phyloP scores from a whole-genome alignment of 2,113 vertebrate genomes.

The Trichomycterus rosablanca region DNA sequence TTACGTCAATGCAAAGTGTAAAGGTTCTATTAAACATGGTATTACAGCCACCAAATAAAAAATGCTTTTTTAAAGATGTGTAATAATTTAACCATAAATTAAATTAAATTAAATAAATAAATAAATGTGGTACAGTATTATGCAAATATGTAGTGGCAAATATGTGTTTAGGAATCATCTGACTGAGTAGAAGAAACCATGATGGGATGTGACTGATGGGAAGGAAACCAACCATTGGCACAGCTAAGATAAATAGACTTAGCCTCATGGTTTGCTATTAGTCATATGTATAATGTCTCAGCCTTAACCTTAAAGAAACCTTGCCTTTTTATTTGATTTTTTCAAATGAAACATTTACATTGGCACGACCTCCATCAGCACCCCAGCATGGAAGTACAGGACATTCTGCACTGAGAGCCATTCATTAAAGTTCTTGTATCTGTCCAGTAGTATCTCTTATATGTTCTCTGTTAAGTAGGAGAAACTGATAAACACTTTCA shows the following conservation, averaged over 20 bases:
- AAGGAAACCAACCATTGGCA: too few species aligned
- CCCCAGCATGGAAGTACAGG: background rate
- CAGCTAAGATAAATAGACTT: background rate
- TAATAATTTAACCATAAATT: too few species aligned
- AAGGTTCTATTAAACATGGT: too few species aligned
- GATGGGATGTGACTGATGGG: too few species aligned
- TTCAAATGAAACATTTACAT: background rate
- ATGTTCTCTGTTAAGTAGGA: background rate
- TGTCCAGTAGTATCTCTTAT: background rate
- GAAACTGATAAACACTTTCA: background rate
- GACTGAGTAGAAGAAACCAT: too few species aligned
- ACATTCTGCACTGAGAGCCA: background rate
- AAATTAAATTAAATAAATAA: too few species aligned
- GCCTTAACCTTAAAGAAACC: background rate
- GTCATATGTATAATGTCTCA: background rate
- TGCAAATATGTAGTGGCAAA: too few species aligned
- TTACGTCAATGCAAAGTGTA: too few species aligned
- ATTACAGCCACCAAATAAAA: too few species aligned
- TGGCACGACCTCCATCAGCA: background rate
- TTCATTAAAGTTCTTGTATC: background rate
- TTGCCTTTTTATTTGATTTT: slow-evolving; percentile 1
- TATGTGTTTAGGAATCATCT: too few species aligned
- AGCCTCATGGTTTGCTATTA: background rate
- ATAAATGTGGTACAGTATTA: too few species aligned
- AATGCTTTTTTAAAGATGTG: too few species aligned